Evolutionary conservation across 2,888 invertebrate species (phyloP).

Genomic region (Empis stercorea): DNA sequence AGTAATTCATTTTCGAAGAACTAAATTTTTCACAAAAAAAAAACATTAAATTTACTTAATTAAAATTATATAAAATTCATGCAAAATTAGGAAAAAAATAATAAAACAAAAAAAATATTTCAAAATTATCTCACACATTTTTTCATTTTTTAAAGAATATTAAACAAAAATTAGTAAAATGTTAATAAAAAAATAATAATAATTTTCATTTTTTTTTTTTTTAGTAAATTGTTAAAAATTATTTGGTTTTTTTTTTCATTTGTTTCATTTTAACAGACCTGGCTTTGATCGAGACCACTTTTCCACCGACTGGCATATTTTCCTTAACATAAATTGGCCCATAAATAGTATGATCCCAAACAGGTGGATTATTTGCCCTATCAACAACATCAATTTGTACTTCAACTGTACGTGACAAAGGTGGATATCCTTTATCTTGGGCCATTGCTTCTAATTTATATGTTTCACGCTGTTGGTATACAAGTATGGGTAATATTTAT

Average conservation of each 20-base stretch:
- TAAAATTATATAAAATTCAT: too few species aligned
- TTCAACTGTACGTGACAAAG: slow-evolving; percentile 91
- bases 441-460: slow-evolving; percentile 98
- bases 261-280: slow-evolving; percentile 75
- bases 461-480: slow-evolving; percentile 89
- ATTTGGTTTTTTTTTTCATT: slow-evolving; percentile 8
- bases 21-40: too few species aligned
- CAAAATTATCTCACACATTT: background rate
- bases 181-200: slow-evolving; percentile 8
- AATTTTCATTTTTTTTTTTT: slow-evolving; percentile 7
- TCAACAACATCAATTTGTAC: slow-evolving; percentile 98
- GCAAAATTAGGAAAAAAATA: too few species aligned
- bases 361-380: slow-evolving; percentile 94
- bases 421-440: slow-evolving; percentile 92
- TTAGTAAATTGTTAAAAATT: slow-evolving; percentile 14
- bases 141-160: slow-evolving; percentile 3
- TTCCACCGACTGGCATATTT: slow-evolving; percentile 94
- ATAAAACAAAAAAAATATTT: too few species aligned
- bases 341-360: slow-evolving; percentile 93
- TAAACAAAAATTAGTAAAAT: slow-evolving; percentile 1
- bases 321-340: slow-evolving; percentile 96
- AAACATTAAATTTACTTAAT: too few species aligned
- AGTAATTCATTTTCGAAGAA: too few species aligned
- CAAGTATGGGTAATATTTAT: too few species aligned
- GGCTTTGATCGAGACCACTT: slow-evolving; percentile 97